Evolutionary conservation across 2,888 invertebrate species (phyloP), one percentile per base, ranked within the genome.

Genomic region (Acanthosoma haemorrhoidale): DNA sequence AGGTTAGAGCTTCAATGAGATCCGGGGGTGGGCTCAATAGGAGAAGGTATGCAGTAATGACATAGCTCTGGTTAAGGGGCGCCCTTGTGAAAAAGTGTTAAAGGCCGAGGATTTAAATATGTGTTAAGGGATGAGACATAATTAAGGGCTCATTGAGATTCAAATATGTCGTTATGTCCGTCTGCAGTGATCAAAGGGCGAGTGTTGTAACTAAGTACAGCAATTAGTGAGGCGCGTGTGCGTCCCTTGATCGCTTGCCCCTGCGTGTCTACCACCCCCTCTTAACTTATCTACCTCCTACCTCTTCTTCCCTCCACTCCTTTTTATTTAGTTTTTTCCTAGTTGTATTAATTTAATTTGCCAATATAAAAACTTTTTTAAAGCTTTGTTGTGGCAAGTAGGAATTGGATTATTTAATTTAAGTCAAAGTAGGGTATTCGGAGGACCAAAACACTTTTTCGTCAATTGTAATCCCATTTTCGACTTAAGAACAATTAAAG

Each of bases 111-210:
- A 43, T 43, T 43, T 43, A 43, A 43, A 43, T 43, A 43, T 43
- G 43, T 43, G 43, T 43, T 21, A 43, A 43, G 43, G 43, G 43
- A 9, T 18, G 18, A 43, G 18, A 21, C 18, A 43, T 43, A 43
- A 21, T 43, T 43, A 43, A 43, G 43, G 43, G 43, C 43, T 43
- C 43, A 43, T 43, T 43, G 21, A 41, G 41, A 41, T 41, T 41
- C 18, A 41, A 41, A 41, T 41, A 43, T 43, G 43, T 21, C 43
- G 18, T 43, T 43, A 21, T 43, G 43, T 11, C 43, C 43, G 43
- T 4, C 3, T 13, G 21, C 11, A 21, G 43, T 43, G 43, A 43
- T 43, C 43, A 43, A 43, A 43, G 43, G 43, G 3, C 4, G 3
- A 21, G 21, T 43, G 21, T 43, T 43, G 43, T 43, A 43, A 43